phyloP scores from a whole-genome alignment of 2,797 vertebrate genomes.

The Periophthalmus magnuspinnatus region DNA sequence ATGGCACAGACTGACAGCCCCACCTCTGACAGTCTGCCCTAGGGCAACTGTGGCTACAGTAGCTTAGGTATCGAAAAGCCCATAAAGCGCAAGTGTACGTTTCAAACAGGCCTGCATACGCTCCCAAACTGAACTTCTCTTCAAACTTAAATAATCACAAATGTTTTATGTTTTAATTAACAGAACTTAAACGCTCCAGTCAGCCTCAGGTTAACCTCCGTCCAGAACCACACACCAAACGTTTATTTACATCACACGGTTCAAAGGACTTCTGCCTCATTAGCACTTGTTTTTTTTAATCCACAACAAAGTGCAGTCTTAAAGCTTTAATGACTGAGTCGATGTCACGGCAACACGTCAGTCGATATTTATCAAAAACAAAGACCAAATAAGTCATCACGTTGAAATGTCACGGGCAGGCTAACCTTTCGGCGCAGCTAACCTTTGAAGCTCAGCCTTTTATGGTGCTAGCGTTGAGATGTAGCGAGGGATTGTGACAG shows the following conservation, averaged over 20 bases:
- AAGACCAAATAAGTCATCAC: slow-evolving; percentile 61
- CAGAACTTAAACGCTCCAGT: not conserved
- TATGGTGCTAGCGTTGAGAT: slow-evolving; percentile 28
- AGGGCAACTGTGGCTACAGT: too few species aligned
- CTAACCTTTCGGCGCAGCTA: slow-evolving; percentile 65
- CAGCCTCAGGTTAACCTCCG: slow-evolving; percentile 18
- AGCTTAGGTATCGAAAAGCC: too few species aligned
- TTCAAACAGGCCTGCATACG: too few species aligned
- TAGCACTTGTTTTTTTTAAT: slow-evolving; percentile 31
- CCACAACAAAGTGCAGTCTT: slow-evolving; percentile 19
- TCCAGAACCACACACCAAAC: slow-evolving; percentile 7
- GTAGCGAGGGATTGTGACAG: slow-evolving; percentile 59
- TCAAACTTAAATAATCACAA: not conserved
- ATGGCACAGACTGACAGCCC: too few species aligned
- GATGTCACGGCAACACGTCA: slow-evolving; percentile 31
- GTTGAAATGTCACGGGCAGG: slow-evolving; percentile 66
- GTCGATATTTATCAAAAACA: slow-evolving; percentile 65
- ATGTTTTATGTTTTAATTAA: slow-evolving; percentile 28
- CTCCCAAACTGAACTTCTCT: not conserved
- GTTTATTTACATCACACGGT: slow-evolving; percentile 25
- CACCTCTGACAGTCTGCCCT: too few species aligned
- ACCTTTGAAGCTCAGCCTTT: slow-evolving; percentile 64
- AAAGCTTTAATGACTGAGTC: slow-evolving; percentile 37
- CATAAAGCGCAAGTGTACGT: too few species aligned
- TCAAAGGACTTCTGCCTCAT: slow-evolving; percentile 28